Evolutionary conservation across 2,888 invertebrate genomes (phyloP).

Genomic region (Acanthosepion esculentum): DNA sequence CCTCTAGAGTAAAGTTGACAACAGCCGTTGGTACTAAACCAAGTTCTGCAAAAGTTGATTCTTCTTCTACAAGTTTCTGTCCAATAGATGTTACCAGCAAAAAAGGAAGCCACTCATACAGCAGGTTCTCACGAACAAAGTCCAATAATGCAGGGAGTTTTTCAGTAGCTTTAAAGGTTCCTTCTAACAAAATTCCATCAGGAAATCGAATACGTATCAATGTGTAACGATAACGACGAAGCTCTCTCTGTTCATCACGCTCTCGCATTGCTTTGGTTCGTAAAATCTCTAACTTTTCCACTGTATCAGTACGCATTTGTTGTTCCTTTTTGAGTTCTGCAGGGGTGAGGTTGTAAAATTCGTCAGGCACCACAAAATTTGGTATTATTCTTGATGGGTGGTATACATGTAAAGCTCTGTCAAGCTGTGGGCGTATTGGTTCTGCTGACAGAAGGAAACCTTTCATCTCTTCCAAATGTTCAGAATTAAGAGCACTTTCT

Average conservation of each 20-base stretch:
- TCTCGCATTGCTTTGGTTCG: constrained; percentile 96
- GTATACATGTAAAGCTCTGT: constrained; percentile 78
- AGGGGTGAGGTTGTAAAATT: constrained; percentile 87
- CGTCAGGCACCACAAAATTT: constrained; percentile 83
- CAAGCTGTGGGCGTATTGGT: constrained; percentile 87
- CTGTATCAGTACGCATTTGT: constrained; percentile 79
- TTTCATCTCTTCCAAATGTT: constrained; percentile 79
- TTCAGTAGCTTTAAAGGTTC: constrained; percentile 90
- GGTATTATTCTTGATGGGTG: constrained; percentile 57
- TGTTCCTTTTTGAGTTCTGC: constrained; percentile 88
- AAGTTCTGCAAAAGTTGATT: constrained; percentile 82
- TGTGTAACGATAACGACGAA: constrained; percentile 83
- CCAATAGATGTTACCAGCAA: constrained; percentile 82
- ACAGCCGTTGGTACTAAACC: constrained; percentile 88
- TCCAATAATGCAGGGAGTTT: constrained; percentile 83
- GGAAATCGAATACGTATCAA: constrained; percentile 91
- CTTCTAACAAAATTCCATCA: constrained; percentile 80
- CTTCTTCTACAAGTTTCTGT: constrained; percentile 80
- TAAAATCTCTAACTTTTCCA: constrained; percentile 87
- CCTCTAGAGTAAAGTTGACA: constrained; percentile 84
- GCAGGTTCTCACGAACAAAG: constrained; percentile 86
- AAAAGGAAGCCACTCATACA: constrained; percentile 82
- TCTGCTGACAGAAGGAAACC: constrained; percentile 88
- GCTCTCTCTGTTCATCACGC: constrained; percentile 86
- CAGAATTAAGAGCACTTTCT: constrained; percentile 63